A percentile compares a stretch with the other conserved stretches of the same genome.
Conservation (phyloP, 2,888 invertebrate genomes). For the Deroplatys truncata region DNA sequence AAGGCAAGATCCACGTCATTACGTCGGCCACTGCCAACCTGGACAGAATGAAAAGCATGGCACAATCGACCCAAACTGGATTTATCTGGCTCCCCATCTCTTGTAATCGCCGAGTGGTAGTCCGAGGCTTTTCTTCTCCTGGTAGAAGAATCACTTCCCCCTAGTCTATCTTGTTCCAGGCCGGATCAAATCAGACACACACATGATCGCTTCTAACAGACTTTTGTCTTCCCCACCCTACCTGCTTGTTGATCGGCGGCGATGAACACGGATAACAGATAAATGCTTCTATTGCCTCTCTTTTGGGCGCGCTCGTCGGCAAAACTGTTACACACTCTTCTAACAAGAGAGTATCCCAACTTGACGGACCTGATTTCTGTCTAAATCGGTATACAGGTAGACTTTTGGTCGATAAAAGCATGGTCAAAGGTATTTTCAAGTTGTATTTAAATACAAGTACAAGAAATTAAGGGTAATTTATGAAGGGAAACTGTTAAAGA, state of each 20-base stretch:
- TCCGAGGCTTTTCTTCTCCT: neutral
- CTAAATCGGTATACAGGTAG: no score
- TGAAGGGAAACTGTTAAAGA: no score
- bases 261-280: neutral
- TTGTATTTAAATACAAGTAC: no score
- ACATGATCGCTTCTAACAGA: neutral
- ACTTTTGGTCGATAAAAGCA: no score
- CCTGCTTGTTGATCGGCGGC: neutral
- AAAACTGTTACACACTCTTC: neutral
- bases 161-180: neutral
- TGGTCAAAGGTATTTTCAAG: no score
- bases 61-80: neutral
- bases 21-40: neutral
- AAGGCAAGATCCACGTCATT: neutral
- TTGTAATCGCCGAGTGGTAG: neutral
- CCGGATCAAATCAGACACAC: neutral
- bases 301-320: neutral
- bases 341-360: no score
- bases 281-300: neutral
- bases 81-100: neutral
- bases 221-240: neutral
- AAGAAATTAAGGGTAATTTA: no score
- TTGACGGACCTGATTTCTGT: no score
- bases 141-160: neutral
- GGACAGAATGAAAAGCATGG: neutral